These are phyloP conservation scores for Thunnus maccoyii DNA, from an alignment of 2,113 vertebrate genomes.

Conservation along the genomic window DNA sequence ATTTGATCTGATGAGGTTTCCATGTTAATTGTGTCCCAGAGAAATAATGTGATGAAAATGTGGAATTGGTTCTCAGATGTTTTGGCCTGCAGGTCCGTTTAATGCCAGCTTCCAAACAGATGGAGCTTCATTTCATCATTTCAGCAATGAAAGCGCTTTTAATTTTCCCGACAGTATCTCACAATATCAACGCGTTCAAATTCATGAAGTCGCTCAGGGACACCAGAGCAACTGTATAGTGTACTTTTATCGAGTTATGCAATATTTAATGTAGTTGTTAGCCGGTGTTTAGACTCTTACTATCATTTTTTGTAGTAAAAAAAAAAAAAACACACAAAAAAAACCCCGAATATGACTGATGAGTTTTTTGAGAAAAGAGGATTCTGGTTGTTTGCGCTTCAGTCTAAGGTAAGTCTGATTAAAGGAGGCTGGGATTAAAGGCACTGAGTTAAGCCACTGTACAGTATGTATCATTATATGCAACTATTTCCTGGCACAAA, in stretches of 20 bases:
- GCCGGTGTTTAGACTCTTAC: not conserved
- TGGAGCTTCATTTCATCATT: conserved; percentile 22
- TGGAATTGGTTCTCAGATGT: conserved; percentile 47
- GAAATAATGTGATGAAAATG: not conserved
- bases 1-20: conserved; percentile 21
- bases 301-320: not conserved
- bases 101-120: conserved; percentile 50
- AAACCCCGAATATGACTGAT: no score
- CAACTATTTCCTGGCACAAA: not conserved
- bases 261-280: not conserved
- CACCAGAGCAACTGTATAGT: not conserved
- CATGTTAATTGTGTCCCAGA: conserved; percentile 9
- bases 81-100: conserved; percentile 38
- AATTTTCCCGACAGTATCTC: not conserved
- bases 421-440: no score
- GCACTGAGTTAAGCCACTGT: not conserved
- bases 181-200: not conserved
- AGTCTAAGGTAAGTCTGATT: conserved; percentile 1
- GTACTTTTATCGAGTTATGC: not conserved
- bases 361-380: conserved; percentile 15
- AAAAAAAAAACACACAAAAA: not conserved
- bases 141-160: conserved; percentile 4
- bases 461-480: not conserved
- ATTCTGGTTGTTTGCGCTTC: conserved; percentile 4
- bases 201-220: not conserved